Base-by-base conservation (phyloP, 2,888 invertebrate species). In the Himalopsyche japonica region DNA sequence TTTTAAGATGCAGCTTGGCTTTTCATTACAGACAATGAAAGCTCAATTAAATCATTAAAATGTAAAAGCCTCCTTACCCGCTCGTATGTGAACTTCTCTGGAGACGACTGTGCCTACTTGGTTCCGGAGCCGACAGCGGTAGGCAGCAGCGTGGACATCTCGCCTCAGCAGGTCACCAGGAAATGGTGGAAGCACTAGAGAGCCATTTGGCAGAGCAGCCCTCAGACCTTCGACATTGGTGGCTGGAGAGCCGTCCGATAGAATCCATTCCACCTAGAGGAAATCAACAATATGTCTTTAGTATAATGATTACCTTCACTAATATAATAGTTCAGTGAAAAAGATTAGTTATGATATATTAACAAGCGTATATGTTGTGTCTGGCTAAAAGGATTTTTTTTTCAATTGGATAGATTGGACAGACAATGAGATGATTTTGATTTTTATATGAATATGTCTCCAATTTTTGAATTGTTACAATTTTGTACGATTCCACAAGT, bases 101-200 rank as follows among this genome's bases (percentile, higher is more conserved):
- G 98, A 97, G 88, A 98, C 93, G 80, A 98, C 94, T 82, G 94
- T 93, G 49, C 97, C 97, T 85, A 96, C 95, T 80, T 90, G 90
- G 1, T 91, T 92, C 57, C 88, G 89, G 85, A 94, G 91, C 77
- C 93, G 90, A 87, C 94, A 95, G 89, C 97, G 93, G 93, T 98
- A 98, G 85, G 95, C 94, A 87, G 96, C 95, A 80, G 96, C 94
- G 91, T 98, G 98, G 82, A 98, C 95, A 90, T 97, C 96, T 88
- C 96, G 95, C 79, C 96, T 93, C 91, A 96, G 97, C 88, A 94
- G 94, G 88, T 96, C 95, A 80, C 95, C 95, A 10, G 96, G 93
- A 90, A 98, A 98, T 4, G 98, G 96, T 86, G 95, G 94, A 90
- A 98, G 96, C 90, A 96, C 95, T 89, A 98, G 93, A 82, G 97